A percentile compares a stretch with the other conserved stretches of the same genome.
Conservation (phyloP, 2,888 invertebrate genomes). For the Tinea semifulvella region DNA sequence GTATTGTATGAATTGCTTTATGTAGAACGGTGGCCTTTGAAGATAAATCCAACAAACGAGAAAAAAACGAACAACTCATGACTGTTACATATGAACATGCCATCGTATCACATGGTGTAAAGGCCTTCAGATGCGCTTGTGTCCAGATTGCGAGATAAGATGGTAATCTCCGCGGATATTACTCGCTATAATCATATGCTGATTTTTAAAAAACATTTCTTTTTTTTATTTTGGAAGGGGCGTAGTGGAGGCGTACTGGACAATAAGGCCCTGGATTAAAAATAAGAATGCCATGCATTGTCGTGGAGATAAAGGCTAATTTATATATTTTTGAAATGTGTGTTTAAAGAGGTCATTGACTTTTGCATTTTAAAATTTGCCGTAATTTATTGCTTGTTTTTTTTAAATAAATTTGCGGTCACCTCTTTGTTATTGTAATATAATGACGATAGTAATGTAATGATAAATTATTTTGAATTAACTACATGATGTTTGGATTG, state of each 20-base stretch:
- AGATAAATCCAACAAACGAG: no score
- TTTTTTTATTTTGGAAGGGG: slow-evolving; percentile 34
- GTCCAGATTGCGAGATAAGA: slow-evolving; percentile 59
- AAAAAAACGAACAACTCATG: no score
- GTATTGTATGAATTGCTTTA: no score
- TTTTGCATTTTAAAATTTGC: no score
- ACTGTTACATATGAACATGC: no score
- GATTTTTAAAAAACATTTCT: slow-evolving; percentile 31
- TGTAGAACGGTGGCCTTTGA: no score
- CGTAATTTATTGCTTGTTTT: no score
- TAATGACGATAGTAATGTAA: no score
- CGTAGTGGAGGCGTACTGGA: slow-evolving; percentile 44
- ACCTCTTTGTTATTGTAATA: no score
- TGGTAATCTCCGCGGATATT: slow-evolving; percentile 63
- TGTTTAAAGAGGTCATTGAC: slow-evolving; percentile 11
- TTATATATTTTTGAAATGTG: slow-evolving; percentile 13
- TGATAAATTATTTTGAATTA: no score
- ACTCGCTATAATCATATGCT: slow-evolving; percentile 64
- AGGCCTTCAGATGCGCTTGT: slow-evolving; percentile 42
- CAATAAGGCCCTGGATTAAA: slow-evolving; percentile 42
- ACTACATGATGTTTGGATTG: no score
- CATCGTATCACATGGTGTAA: slow-evolving; percentile 43
- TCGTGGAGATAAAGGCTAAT: slow-evolving; percentile 16
- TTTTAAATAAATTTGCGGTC: no score
- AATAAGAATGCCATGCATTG: slow-evolving; percentile 22